Percentiles rank a stretch among this genome's conserved stretches.
Conservation (phyloP, 2,113 vertebrate genomes). For the Phoenicopterus ruber region DNA sequence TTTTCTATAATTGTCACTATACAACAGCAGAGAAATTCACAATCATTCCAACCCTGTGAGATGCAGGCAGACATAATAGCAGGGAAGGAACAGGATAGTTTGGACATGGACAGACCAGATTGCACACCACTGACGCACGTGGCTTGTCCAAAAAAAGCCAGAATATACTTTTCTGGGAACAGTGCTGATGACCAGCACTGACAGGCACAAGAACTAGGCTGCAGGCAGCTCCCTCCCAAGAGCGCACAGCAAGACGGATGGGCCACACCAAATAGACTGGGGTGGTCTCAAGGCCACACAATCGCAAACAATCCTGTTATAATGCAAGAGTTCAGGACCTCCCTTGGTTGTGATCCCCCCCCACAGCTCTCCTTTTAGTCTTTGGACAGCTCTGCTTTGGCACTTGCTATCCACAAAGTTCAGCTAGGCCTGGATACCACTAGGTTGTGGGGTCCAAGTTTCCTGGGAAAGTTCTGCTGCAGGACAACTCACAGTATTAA, state of each 20-base stretch:
- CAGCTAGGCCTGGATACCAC: not conserved
- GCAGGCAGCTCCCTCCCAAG: not conserved
- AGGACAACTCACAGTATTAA: not conserved
- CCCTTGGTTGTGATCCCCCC: not conserved
- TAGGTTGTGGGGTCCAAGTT: not conserved
- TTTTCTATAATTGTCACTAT: not conserved
- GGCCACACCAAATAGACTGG: not conserved
- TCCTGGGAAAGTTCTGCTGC: not conserved
- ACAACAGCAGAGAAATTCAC: not conserved
- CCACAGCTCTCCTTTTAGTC: not conserved
- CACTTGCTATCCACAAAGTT: not conserved
- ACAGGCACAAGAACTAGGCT: not conserved
- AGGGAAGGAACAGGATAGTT: not conserved
- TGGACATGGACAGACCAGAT: not conserved
- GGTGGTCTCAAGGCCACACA: not conserved
- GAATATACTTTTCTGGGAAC: not conserved
- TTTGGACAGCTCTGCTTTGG: not conserved
- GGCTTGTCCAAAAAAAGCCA: not conserved
- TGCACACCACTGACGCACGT: accelerated
- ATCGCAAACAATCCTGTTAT: not conserved
- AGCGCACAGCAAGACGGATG: accelerated
- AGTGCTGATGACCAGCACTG: not conserved
- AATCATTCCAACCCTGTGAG: not conserved
- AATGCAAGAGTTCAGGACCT: not conserved
- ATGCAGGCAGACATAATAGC: not conserved